Evolutionary conservation across 2,797 vertebrate species (phyloP).

Genomic region (Megaceryle alcyon): DNA sequence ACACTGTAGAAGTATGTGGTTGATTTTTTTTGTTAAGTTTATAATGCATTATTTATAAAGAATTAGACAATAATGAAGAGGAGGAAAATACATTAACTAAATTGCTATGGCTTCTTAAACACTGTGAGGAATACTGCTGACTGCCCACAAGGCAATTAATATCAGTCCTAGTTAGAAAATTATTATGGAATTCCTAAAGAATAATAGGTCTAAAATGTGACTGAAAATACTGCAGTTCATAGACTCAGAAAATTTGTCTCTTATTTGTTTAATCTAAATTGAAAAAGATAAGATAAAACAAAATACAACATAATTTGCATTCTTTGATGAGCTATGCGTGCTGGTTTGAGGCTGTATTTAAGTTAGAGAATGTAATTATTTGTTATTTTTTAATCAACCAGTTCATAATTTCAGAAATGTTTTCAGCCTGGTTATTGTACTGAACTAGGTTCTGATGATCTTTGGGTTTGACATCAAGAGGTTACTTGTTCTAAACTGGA

Average conservation of each 20-base stretch:
- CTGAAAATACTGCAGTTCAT: neutral
- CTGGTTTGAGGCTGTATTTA: neutral
- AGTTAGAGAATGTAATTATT: neutral
- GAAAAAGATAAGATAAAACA: neutral
- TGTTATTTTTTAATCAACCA: neutral
- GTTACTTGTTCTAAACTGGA: neutral
- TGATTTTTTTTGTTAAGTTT: constrained; percentile 10
- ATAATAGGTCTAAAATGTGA: neutral
- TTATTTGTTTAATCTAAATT: neutral
- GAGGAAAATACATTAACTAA: constrained; percentile 39
- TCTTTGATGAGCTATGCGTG: neutral
- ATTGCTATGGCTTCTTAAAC: constrained; percentile 44
- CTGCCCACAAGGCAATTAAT: constrained; percentile 28
- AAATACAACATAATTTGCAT: neutral
- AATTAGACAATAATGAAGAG: neutral
- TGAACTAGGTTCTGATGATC: neutral
- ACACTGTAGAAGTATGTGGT: neutral
- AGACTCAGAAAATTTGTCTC: neutral
- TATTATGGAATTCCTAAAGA: neutral
- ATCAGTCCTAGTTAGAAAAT: neutral
- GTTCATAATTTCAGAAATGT: neutral
- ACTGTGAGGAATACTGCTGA: neutral
- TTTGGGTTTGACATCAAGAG: neutral
- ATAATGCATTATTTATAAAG: constrained; percentile 49
- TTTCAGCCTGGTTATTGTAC: neutral